A percentile compares a stretch with the other conserved stretches of the same genome.
Conservation (phyloP, 2,113 vertebrate species). For the Pteropus alecto region DNA sequence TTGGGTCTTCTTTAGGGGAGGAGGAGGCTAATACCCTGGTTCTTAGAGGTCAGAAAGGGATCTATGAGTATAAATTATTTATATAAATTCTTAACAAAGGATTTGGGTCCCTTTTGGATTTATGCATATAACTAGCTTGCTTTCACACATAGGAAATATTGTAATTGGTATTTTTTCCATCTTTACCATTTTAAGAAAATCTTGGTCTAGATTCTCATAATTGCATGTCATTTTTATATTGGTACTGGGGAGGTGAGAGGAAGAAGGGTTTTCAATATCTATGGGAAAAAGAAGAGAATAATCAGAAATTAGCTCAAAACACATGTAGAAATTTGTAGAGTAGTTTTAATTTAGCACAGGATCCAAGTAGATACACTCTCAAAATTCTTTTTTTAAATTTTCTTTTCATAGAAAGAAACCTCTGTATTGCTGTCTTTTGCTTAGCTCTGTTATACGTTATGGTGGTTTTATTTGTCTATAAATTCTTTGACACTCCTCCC, state of each 20-base stretch:
- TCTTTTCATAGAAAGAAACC: neutral
- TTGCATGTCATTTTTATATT: neutral
- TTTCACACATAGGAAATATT: neutral
- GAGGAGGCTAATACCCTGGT: neutral
- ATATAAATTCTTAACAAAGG: neutral
- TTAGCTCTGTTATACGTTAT: neutral
- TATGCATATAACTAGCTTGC: neutral
- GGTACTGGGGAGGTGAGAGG: neutral
- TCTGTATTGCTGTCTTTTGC: neutral
- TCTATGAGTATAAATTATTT: neutral
- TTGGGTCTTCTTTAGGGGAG: neutral
- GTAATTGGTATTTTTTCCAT: neutral
- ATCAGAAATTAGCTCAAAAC: neutral
- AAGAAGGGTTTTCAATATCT: neutral
- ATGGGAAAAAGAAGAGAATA: neutral
- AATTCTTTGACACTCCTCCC: neutral
- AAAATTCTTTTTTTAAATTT: neutral
- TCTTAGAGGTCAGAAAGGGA: neutral
- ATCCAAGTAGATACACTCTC: neutral
- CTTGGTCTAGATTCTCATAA: neutral
- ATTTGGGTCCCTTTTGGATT: neutral
- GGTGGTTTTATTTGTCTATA: neutral
- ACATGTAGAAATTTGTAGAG: neutral
- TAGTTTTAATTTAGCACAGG: neutral
- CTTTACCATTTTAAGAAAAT: neutral